Conservation (phyloP, 1,140 invertebrate genomes). For the Mycetomoellerius zeteki region DNA sequence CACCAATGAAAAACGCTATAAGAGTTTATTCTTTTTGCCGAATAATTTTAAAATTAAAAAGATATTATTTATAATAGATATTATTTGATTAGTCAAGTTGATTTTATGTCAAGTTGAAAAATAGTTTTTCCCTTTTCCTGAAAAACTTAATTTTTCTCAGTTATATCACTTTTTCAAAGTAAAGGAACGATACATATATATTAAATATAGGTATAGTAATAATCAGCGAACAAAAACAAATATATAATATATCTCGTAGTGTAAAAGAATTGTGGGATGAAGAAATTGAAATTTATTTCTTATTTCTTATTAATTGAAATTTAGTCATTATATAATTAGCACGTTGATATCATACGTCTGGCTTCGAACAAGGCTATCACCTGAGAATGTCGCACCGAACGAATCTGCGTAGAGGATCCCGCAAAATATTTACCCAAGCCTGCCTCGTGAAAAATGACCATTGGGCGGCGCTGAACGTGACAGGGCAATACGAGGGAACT, state of each 20-base stretch:
- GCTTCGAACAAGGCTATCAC: background rate
- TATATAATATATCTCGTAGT: background rate
- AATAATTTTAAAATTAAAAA: too few relatives aligned
- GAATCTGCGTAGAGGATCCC: background rate
- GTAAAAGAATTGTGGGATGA: background rate
- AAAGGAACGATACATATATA: background rate
- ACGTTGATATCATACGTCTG: too few relatives aligned
- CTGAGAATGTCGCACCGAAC: slow-evolving; percentile 22
- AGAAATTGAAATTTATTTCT: slow-evolving; percentile 6
- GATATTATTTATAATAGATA: too few relatives aligned
- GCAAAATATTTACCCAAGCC: slow-evolving; percentile 38
- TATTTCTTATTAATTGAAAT: too few relatives aligned
- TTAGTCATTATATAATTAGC: background rate
- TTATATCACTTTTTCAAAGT: too few relatives aligned
- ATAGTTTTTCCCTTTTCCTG: too few relatives aligned
- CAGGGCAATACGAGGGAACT: slow-evolving; percentile 56
- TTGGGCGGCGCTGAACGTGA: slow-evolving; percentile 60
- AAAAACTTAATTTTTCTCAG: too few relatives aligned
- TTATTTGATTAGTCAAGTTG: too few relatives aligned
- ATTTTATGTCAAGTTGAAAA: too few relatives aligned
- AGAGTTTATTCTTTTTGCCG: too few relatives aligned
- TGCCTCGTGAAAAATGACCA: slow-evolving; percentile 51
- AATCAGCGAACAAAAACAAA: background rate
- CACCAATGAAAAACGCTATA: too few relatives aligned
- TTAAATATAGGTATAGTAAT: background rate